A percentile compares a stretch with the other conserved stretches of the same genome.
Evolutionary conservation across 2,888 invertebrate genomes (phyloP).

Genomic region (Zele albiditarsus): DNA sequence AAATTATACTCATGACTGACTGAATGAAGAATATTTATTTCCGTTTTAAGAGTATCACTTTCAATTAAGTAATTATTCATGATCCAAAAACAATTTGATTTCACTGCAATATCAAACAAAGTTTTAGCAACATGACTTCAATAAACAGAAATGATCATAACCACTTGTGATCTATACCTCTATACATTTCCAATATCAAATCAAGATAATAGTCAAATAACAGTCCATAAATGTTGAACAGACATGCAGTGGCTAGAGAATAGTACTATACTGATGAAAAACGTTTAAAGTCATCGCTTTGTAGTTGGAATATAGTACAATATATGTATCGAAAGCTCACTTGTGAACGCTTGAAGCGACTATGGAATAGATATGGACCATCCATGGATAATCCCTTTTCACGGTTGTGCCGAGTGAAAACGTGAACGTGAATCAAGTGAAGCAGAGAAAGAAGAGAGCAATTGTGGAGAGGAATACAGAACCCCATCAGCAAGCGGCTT

Average conservation of each 20-base stretch:
- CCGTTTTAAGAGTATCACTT: too few species aligned
- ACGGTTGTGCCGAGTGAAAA: slow-evolving; percentile 43
- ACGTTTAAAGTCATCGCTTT: slow-evolving; percentile 23
- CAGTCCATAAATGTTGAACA: neutral
- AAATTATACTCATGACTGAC: too few species aligned
- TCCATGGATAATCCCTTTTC: slow-evolving; percentile 47
- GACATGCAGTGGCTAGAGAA: slow-evolving; percentile 2
- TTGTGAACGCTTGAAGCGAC: slow-evolving; percentile 17
- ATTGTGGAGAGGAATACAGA: neutral
- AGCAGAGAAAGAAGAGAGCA: neutral
- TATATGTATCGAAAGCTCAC: slow-evolving; percentile 35
- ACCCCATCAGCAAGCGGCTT: slow-evolving; percentile 8
- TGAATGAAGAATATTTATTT: too few species aligned
- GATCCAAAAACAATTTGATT: too few species aligned
- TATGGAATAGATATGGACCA: slow-evolving; percentile 28
- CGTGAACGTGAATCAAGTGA: slow-evolving; percentile 19
- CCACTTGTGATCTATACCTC: too few species aligned
- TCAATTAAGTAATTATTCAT: too few species aligned
- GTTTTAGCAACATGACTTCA: too few species aligned
- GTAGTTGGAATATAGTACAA: slow-evolving; percentile 10
- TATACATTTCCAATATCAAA: neutral
- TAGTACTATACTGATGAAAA: neutral
- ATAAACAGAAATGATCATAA: too few species aligned
- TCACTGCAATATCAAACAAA: too few species aligned
- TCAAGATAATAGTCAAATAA: neutral